phyloP scores from a whole-genome alignment of 2,113 vertebrate genomes.

The Planiliza haematocheilus region DNA sequence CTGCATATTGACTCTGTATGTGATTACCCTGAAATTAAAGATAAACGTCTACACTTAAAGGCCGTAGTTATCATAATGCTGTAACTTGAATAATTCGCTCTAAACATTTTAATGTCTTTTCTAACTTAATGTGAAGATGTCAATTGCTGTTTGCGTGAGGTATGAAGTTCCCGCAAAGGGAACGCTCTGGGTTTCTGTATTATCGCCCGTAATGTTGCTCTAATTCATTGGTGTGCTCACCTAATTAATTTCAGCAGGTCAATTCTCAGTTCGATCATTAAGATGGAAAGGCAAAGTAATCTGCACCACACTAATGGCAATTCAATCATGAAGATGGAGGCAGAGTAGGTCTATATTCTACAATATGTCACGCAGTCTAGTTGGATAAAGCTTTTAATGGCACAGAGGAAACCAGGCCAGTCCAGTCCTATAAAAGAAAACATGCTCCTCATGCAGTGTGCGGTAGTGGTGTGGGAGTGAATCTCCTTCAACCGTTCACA shows the following conservation, averaged over 20 bases:
- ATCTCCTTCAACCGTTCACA: conserved; percentile 24
- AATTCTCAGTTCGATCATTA: conserved; percentile 56
- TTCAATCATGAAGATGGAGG: conserved; percentile 40
- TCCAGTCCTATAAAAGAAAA: conserved; percentile 10
- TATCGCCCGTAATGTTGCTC: conserved; percentile 32
- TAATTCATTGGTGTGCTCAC: conserved; percentile 19
- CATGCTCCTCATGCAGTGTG: background rate
- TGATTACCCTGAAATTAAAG: too few relatives aligned
- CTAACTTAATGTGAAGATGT: too few relatives aligned
- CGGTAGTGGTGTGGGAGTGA: background rate
- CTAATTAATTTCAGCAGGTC: conserved; percentile 50
- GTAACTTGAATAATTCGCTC: too few relatives aligned
- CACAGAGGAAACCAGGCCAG: conserved; percentile 12
- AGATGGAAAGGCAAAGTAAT: conserved; percentile 48
- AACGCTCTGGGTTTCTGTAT: background rate
- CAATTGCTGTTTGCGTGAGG: background rate
- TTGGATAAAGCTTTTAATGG: conserved; percentile 20
- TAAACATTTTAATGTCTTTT: too few relatives aligned
- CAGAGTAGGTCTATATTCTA: conserved; percentile 19
- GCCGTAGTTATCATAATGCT: too few relatives aligned
- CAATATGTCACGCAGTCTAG: conserved; percentile 18
- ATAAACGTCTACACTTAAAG: too few relatives aligned
- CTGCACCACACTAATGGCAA: conserved; percentile 50
- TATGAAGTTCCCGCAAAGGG: conserved; percentile 5
- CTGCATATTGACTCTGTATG: too few relatives aligned